Evolutionary conservation across 1,140 invertebrate genomes (phyloP).

Genomic region (Hyposmocoma kahamanoa): DNA sequence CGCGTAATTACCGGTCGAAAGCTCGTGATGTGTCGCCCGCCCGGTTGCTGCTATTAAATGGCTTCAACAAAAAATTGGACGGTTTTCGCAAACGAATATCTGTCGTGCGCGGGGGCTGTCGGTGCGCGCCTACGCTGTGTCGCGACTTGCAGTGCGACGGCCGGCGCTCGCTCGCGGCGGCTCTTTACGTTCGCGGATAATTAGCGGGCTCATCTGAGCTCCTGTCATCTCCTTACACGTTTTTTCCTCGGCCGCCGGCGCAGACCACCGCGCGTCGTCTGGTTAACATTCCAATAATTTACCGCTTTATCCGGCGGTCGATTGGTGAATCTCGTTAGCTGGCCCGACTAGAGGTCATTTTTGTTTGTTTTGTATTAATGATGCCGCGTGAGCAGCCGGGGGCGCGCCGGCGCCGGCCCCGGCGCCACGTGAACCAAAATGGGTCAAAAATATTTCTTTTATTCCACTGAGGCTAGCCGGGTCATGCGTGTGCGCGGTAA

Average conservation of each 20-base stretch:
- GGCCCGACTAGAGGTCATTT: conserved; percentile 62
- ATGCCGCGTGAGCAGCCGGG: conserved; percentile 52
- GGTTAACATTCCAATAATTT: conserved; percentile 65
- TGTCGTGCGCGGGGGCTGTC: conserved; percentile 29
- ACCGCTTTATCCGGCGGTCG: conserved; percentile 68
- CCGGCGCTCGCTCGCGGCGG: conserved; percentile 4
- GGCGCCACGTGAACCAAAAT: conserved; percentile 61
- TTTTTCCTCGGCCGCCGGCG: conserved; percentile 41
- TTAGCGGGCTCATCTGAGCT: conserved; percentile 53
- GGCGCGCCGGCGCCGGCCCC: conserved; percentile 59
- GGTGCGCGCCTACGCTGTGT: conserved; percentile 27
- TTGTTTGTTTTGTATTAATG: conserved; percentile 73
- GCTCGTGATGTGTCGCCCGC: conserved; percentile 24
- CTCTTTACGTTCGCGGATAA: conserved; percentile 44
- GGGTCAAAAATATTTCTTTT: conserved; percentile 65
- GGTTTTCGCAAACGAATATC: conserved; percentile 33
- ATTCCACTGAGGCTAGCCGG: conserved; percentile 48
- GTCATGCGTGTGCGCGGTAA: conserved; percentile 36
- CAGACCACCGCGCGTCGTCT: conserved; percentile 52
- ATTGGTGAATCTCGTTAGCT: conserved; percentile 69
- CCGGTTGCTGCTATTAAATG: conserved; percentile 32
- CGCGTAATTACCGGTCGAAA: conserved; percentile 36
- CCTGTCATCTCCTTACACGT: conserved; percentile 62
- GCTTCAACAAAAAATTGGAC: conserved; percentile 25
- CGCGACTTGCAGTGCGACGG: too few relatives aligned